These are phyloP conservation scores for Zaprionus tsacasi DNA, from an alignment of 1,140 invertebrate genomes.

Conservation along the genomic window DNA sequence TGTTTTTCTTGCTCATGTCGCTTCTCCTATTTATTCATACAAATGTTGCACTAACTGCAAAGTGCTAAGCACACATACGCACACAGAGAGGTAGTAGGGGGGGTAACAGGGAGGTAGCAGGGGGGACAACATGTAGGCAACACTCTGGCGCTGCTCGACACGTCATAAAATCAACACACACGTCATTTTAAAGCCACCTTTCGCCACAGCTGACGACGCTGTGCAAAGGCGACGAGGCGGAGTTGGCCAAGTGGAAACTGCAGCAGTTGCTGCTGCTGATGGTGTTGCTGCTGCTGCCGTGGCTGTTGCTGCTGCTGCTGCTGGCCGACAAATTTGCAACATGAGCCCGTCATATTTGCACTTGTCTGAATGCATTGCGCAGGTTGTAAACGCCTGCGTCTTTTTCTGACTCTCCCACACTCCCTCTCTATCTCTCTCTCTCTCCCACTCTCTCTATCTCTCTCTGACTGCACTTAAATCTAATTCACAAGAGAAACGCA, in stretches of 20 bases:
- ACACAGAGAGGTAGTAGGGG: not conserved
- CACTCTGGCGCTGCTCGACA: slow-evolving; percentile 34
- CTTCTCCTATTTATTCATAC: slow-evolving; percentile 56
- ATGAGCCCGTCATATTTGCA: slow-evolving; percentile 50
- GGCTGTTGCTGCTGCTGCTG: not conserved
- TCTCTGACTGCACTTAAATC: slow-evolving; percentile 38
- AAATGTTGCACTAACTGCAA: slow-evolving; percentile 77
- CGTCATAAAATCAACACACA: slow-evolving; percentile 75
- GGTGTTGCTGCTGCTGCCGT: not conserved
- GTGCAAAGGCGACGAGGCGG: slow-evolving; percentile 3
- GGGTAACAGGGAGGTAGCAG: not conserved
- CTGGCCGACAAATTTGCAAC: slow-evolving; percentile 47
- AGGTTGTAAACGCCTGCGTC: not conserved
- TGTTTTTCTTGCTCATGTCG: slow-evolving; percentile 11
- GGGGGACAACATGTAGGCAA: not conserved
- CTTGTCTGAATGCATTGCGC: slow-evolving; percentile 39
- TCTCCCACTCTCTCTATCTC: not conserved
- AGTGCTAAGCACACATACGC: slow-evolving; percentile 46
- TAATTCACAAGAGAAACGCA: slow-evolving; percentile 61
- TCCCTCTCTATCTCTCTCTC: not conserved
- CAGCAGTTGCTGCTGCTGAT: not conserved
- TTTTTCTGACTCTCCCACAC: not conserved
- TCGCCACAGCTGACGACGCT: not conserved
- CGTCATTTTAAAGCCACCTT: slow-evolving; percentile 57
- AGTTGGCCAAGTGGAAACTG: slow-evolving; percentile 1